These are phyloP conservation scores for Notechis scutatus DNA, from an alignment of 2,113 vertebrate species.

Conservation along the genomic window DNA sequence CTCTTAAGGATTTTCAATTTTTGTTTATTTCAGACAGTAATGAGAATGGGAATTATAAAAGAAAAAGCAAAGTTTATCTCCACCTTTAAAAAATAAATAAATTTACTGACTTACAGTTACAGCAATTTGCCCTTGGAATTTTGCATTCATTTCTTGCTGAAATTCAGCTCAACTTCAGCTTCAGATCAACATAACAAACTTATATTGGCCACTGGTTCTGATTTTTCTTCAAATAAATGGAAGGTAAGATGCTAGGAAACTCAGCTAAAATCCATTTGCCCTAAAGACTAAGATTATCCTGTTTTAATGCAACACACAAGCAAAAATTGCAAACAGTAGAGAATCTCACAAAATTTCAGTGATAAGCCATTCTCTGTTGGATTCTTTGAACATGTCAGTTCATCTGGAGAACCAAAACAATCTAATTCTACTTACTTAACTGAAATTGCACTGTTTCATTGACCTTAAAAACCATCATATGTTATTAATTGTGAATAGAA, in stretches of 20 bases:
- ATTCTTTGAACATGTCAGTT: conserved; percentile 39
- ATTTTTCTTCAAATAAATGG: conserved; percentile 39
- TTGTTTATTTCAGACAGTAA: conserved; percentile 58
- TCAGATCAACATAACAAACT: conserved; percentile 50
- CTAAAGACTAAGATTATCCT: conserved; percentile 52
- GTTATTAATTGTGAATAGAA: neutral
- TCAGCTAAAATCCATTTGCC: conserved; percentile 53
- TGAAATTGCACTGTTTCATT: neutral
- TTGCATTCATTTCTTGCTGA: conserved; percentile 54
- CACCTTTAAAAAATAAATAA: conserved; percentile 54
- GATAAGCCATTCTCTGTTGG: conserved; percentile 28
- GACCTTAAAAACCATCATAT: neutral
- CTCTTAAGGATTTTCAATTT: conserved; percentile 59
- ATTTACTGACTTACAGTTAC: conserved; percentile 28
- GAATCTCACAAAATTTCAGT: conserved; percentile 42
- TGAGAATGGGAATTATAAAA: conserved; percentile 48
- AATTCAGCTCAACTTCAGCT: conserved; percentile 57
- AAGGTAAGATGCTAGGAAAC: conserved; percentile 30
- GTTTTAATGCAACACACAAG: conserved; percentile 45
- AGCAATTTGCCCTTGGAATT: conserved; percentile 51
- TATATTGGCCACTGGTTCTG: conserved; percentile 38
- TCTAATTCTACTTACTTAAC: neutral
- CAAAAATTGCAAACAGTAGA: conserved; percentile 48
- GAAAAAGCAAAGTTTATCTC: conserved; percentile 60
- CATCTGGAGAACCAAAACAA: conserved; percentile 8